Base-by-base conservation (phyloP, 92 coral and sea anemone species). In the Meandrina meandrites region DNA sequence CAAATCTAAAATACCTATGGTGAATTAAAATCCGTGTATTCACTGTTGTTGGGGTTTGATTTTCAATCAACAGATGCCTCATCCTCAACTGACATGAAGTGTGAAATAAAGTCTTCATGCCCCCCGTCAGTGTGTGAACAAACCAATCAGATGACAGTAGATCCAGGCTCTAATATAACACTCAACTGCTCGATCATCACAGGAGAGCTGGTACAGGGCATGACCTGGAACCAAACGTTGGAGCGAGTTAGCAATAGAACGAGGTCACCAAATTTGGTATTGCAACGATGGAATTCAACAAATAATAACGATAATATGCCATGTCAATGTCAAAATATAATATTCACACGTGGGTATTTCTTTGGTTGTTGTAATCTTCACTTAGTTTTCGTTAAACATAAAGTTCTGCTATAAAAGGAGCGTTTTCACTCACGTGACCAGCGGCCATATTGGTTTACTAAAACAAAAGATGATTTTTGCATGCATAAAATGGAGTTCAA, bases 81-180 rank as follows among this genome's bases (percentile, higher is more conserved):
- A 47, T 28, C 77, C 62, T 17, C 42, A 28, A 47, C 42, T 30
- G 40, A 27, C 62, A 15, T 30, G 35, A 57, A 81, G 17, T 81
- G 85, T 69, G 48, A 81, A 69, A 81, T 81, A 16, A 67, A 11
- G 32, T 19, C 72, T 11, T 53, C 81, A 42, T 78, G 81, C 17
- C 1, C 47, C 68, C 40, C 4, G 67, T 51, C 60, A 19, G 81
- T 19, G 36, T 78, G 81, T 54, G 47, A 32, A 36, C 75, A 22
- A 22, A 30, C 32, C 35, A 18, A 81, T 17, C 76, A 27, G 60
- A 48, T 37, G 42, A 81, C 31, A 48, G 77, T 68, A 47, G 86
- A 81, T 42, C 86, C 86, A 81, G 28, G 35, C 47, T 81, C 86
- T 47, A 67, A 13, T 19, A 30, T 67, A 7, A 30, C 77, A 10